These are phyloP conservation scores for Notothenia coriiceps DNA, from an alignment of 2,113 vertebrate genomes.

Conservation along the genomic window DNA sequence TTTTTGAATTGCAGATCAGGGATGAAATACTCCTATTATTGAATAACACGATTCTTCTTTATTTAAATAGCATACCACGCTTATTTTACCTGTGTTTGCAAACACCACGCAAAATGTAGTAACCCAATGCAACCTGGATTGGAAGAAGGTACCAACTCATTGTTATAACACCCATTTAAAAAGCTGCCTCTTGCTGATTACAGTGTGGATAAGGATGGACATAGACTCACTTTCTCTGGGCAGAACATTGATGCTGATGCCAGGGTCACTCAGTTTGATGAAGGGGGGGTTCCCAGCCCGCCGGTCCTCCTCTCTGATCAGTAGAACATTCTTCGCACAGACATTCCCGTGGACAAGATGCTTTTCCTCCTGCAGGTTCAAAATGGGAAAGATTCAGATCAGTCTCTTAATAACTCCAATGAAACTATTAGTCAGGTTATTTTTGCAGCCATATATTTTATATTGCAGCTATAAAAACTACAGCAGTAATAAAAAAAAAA, in stretches of 20 bases:
- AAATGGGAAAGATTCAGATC: neutral
- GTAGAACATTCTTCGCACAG: slow-evolving; percentile 94
- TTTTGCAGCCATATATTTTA: neutral
- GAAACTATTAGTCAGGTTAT: neutral
- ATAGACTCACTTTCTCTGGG: slow-evolving; percentile 92
- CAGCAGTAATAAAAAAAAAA: neutral
- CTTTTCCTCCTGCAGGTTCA: slow-evolving; percentile 91
- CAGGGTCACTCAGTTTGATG: slow-evolving; percentile 96
- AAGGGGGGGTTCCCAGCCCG: slow-evolving; percentile 93
- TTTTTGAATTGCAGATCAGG: neutral
- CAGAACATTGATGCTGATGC: slow-evolving; percentile 93
- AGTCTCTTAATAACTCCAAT: neutral
- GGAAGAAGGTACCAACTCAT: neutral
- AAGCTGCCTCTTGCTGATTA: slow-evolving; percentile 36
- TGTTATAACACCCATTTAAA: neutral
- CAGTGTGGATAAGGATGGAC: neutral
- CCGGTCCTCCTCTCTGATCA: slow-evolving; percentile 95
- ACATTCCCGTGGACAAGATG: slow-evolving; percentile 94
- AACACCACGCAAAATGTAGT: neutral
- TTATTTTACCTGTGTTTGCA: neutral
- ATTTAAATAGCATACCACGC: neutral
- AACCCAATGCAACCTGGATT: neutral
- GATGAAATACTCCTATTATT: neutral
- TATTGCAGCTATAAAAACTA: neutral
- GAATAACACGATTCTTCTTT: neutral